Conservation (phyloP, 2,113 vertebrate species). For the Haplochromis burtoni region DNA sequence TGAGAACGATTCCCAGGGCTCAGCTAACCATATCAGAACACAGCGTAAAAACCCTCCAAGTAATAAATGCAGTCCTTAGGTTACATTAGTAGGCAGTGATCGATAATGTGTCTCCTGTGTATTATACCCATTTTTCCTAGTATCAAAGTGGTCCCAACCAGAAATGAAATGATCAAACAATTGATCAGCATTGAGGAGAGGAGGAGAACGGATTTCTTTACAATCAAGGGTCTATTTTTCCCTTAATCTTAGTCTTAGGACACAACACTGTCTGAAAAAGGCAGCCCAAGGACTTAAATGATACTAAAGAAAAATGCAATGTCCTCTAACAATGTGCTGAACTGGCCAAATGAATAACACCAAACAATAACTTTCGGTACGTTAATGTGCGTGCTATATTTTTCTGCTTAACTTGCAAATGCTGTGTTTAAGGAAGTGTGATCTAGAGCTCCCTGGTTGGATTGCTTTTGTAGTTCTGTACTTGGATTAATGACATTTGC, state of each 20-base stretch:
- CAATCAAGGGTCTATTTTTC: not conserved
- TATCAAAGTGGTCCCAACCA: not conserved
- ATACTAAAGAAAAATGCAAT: not conserved
- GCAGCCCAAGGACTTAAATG: not conserved
- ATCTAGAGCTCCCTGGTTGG: not conserved
- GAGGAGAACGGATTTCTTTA: not conserved
- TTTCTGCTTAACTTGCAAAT: not conserved
- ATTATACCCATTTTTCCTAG: not conserved
- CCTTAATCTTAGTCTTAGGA: not conserved
- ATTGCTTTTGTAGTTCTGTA: not conserved
- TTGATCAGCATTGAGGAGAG: not conserved
- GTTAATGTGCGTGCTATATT: not conserved
- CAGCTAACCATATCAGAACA: not conserved
- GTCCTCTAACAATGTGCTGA: not conserved
- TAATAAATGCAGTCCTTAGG: not conserved
- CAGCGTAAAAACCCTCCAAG: not conserved
- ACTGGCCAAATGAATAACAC: not conserved
- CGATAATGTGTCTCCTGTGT: not conserved
- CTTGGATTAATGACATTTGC: not conserved
- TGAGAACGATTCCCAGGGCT: constrained; percentile 32
- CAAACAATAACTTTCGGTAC: not conserved
- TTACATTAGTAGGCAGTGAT: not conserved
- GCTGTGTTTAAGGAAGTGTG: not conserved
- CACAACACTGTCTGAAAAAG: not conserved
- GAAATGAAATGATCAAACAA: not conserved